Percentiles rank a stretch among this genome's conserved stretches.
Evolutionary conservation across 2,113 vertebrate species (phyloP).

Genomic region (Nipponia nippon): DNA sequence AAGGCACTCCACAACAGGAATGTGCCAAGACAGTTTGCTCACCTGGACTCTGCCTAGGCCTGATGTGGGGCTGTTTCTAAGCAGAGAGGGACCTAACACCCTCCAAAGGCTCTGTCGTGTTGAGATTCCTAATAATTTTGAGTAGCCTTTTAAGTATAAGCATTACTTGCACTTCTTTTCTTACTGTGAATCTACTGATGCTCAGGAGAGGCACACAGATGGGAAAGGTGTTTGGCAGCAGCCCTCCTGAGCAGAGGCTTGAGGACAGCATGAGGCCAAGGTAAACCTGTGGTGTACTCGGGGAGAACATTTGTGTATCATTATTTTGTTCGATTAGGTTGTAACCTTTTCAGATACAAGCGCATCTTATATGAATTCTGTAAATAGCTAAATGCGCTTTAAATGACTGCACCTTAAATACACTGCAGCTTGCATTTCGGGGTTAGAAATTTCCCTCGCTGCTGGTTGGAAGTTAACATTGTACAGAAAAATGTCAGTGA

Average conservation of each 20-base stretch:
- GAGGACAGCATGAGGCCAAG: not conserved
- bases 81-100: not conserved
- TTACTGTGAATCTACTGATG: not conserved
- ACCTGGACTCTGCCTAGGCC: not conserved
- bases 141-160: not conserved
- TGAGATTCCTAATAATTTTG: not conserved
- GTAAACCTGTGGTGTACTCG: not conserved
- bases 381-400: not conserved
- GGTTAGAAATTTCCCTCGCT: not conserved
- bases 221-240: not conserved
- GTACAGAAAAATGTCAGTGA: not conserved
- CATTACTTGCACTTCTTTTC: not conserved
- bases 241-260: not conserved
- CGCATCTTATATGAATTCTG: not conserved
- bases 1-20: not conserved
- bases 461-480: not conserved
- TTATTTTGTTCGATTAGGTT: not conserved
- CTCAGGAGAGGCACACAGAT: fast-evolving
- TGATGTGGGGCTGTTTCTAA: not conserved
- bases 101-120: not conserved
- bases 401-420: not conserved
- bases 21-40: not conserved
- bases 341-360: not conserved
- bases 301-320: not conserved
- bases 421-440: not conserved